Evolutionary conservation across 2,113 vertebrate species (phyloP), one percentile per base, ranked within the genome.

Genomic region (Entomyzon cyanotis): DNA sequence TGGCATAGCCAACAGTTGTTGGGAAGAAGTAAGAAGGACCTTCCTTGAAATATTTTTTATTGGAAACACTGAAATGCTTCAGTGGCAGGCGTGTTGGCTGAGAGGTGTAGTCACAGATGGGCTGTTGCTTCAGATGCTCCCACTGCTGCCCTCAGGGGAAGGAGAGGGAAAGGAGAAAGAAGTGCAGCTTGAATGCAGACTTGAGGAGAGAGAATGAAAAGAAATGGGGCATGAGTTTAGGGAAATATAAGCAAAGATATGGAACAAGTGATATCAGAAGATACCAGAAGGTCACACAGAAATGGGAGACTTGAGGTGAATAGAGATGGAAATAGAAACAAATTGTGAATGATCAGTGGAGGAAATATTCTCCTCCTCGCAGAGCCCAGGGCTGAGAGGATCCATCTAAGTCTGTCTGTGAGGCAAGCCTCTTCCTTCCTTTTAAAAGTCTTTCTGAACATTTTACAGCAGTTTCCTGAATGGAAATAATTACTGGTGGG

Each of bases 21-120:
- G 69, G 31, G n/a, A 62, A 60, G 27, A 65, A 78, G 12, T 8
- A 28, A 76, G 42, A 14, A 82, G 59, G 28, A 78, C 20, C 12
- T 84, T 87, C 13, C 4, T 25, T 78, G 50, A 74, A 63, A n/a
- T 2, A 30, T 3, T 56, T 44, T 58, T 39, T 52, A 27, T 55
- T 53, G 10, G 55, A 47, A 84, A 22, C 25, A 62, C 10, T 33
- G 74, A 22, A 70, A 44, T 49, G 4, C 21, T 42, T 24, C 62
- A 53, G 31, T 41, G 56, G 55, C 9, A n/a, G 23, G 21, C 25
- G 44, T 0, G 0, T 6, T 81, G 16, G 3, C 25, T 46, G 15
- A 12, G 22, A 0, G 0, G 24, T 41, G 41, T 75, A n/a, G 25
- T 35, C 55, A 56, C 27, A 25, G 35, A 28, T 56, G 22, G 21